A percentile compares a stretch with the other conserved stretches of the same genome.
These are phyloP conservation scores for Dermatemys mawii DNA, from an alignment of 2,113 vertebrate species.

Conservation along the genomic window DNA sequence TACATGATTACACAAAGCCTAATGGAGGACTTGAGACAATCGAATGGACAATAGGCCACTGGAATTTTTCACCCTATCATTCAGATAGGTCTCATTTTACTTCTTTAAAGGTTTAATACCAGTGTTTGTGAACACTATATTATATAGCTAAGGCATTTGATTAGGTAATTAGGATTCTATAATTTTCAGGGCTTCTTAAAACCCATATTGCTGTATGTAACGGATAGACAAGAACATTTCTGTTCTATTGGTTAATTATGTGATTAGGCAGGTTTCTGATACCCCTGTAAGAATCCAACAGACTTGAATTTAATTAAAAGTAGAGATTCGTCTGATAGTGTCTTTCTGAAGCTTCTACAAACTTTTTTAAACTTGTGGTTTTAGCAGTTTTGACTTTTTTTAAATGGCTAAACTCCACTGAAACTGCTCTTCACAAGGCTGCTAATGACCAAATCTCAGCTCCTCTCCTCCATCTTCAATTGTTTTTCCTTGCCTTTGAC, in stretches of 20 bases:
- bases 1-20: constrained; percentile 25
- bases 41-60: background rate
- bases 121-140: constrained; percentile 54
- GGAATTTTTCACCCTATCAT: constrained; percentile 54
- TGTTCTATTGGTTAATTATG: constrained; percentile 46
- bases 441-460: background rate
- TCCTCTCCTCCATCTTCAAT: background rate
- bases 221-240: constrained; percentile 53
- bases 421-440: background rate
- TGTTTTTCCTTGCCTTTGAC: background rate
- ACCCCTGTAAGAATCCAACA: constrained; percentile 23
- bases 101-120: constrained; percentile 46
- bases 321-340: background rate
- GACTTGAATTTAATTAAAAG: constrained; percentile 43
- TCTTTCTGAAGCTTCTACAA: background rate
- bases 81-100: constrained; percentile 34
- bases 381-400: background rate
- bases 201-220: constrained; percentile 33
- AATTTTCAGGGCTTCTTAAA: constrained; percentile 62
- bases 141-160: constrained; percentile 55
- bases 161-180: constrained; percentile 54
- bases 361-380: background rate
- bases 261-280: constrained; percentile 20
- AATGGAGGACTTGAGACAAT: constrained; percentile 32
- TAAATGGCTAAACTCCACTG: background rate